A percentile compares a stretch with the other conserved stretches of the same genome.
Conservation (phyloP, 2,888 invertebrate genomes). For the Pegoplata infirma region DNA sequence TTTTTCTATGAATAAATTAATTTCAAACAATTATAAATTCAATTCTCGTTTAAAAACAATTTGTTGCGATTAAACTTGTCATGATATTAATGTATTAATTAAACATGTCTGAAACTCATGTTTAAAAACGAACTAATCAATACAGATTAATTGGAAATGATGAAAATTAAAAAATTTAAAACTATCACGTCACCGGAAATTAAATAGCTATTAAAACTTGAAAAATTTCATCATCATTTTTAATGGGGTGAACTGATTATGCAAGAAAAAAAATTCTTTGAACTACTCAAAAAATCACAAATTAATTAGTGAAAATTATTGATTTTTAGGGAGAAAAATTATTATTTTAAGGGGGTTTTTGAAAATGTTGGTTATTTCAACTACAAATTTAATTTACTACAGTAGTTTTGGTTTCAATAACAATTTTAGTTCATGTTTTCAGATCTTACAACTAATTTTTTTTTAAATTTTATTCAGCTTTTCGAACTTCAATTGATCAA, state of each 20-base stretch:
- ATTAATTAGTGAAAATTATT: too few species aligned
- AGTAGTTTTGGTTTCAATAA: too few species aligned
- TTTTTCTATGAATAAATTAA: neutral
- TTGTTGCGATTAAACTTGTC: conserved; percentile 27
- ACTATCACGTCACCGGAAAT: conserved; percentile 41
- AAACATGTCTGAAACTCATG: conserved; percentile 1
- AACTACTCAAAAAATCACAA: too few species aligned
- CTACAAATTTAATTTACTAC: too few species aligned
- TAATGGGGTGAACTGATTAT: neutral
- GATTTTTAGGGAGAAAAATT: too few species aligned
- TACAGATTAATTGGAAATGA: conserved; percentile 3
- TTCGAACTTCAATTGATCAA: too few species aligned
- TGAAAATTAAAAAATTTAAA: conserved; percentile 24
- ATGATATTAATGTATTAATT: conserved; percentile 28
- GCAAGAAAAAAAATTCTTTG: neutral
- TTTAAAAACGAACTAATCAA: conserved; percentile 25
- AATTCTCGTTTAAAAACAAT: conserved; percentile 19
- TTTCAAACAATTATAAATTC: neutral
- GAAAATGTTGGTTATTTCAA: too few species aligned
- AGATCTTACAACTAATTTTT: too few species aligned
- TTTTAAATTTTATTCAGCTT: too few species aligned
- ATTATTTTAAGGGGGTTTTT: too few species aligned
- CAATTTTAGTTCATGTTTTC: too few species aligned
- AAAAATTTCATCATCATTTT: conserved; percentile 4
- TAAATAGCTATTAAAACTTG: neutral